Evolutionary conservation across 2,888 invertebrate genomes (phyloP).

Genomic region (Uloborus plumipes): DNA sequence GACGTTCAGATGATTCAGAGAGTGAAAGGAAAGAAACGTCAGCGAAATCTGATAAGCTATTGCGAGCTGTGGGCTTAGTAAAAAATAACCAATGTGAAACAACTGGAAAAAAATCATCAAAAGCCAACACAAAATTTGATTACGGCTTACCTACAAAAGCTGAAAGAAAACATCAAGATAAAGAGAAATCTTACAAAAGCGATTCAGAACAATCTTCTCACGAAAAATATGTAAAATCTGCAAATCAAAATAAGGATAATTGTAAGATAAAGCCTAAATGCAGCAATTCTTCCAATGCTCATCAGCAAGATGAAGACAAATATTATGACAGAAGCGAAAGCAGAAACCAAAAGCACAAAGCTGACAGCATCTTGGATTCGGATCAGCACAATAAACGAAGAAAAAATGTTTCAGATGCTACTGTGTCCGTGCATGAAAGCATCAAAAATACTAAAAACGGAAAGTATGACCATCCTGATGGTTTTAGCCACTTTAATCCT

Average conservation of each 20-base stretch:
- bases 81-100: background rate
- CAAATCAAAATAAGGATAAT: background rate
- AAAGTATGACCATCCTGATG: conserved; percentile 44
- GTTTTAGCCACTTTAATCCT: conserved; percentile 41
- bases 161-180: background rate
- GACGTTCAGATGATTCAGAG: background rate
- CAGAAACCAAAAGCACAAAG: background rate
- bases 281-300: conserved; percentile 13
- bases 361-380: background rate
- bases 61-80: no score
- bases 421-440: background rate
- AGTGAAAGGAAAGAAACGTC: background rate
- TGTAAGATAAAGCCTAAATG: background rate
- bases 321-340: conserved; percentile 6
- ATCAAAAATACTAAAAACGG: background rate
- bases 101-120: background rate
- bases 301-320: background rate
- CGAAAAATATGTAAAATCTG: background rate
- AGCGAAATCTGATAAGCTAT: no score
- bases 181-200: background rate
- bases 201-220: background rate
- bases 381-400: conserved; percentile 5
- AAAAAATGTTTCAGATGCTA: background rate
- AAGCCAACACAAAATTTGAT: background rate
- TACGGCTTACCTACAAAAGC: background rate